phyloP scores from a whole-genome alignment of 2,888 invertebrate species.

The Nomada flava region DNA sequence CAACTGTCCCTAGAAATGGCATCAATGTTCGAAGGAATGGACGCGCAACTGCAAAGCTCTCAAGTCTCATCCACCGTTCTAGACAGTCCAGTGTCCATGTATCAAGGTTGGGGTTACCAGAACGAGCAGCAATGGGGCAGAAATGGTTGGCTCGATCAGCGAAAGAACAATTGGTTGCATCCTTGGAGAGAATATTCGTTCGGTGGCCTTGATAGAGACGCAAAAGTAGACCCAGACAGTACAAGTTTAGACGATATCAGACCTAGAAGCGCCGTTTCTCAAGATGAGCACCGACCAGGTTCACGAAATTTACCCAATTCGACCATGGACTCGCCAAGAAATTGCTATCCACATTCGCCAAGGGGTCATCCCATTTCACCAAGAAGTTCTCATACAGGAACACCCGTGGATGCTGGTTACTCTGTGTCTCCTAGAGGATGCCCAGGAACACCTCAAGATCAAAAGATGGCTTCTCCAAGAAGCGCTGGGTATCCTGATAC shows the following conservation, averaged over 20 bases:
- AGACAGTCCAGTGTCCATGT: slow-evolving; percentile 86
- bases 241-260: slow-evolving; percentile 85
- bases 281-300: slow-evolving; percentile 80
- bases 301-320: slow-evolving; percentile 79
- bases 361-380: slow-evolving; percentile 79
- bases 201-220: slow-evolving; percentile 84
- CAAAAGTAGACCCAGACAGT: slow-evolving; percentile 91
- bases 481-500: slow-evolving; percentile 78
- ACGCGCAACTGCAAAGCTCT: slow-evolving; percentile 92
- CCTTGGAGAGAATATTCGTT: slow-evolving; percentile 82
- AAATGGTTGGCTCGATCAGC: slow-evolving; percentile 81
- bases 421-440: slow-evolving; percentile 75
- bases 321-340: slow-evolving; percentile 76
- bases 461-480: slow-evolving; percentile 77
- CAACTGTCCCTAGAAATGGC: slow-evolving; percentile 89
- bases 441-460: slow-evolving; percentile 77
- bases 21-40: slow-evolving; percentile 91
- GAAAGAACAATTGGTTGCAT: slow-evolving; percentile 82
- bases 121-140: slow-evolving; percentile 82
- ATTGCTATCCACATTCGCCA: slow-evolving; percentile 75
- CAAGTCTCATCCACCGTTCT: slow-evolving; percentile 94
- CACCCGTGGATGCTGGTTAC: slow-evolving; percentile 74
- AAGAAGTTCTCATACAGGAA: slow-evolving; percentile 76
- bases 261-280: slow-evolving; percentile 80
- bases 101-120: slow-evolving; percentile 84